Conservation (phyloP, 2,113 vertebrate genomes). For the Chlorodrepanis virens region DNA sequence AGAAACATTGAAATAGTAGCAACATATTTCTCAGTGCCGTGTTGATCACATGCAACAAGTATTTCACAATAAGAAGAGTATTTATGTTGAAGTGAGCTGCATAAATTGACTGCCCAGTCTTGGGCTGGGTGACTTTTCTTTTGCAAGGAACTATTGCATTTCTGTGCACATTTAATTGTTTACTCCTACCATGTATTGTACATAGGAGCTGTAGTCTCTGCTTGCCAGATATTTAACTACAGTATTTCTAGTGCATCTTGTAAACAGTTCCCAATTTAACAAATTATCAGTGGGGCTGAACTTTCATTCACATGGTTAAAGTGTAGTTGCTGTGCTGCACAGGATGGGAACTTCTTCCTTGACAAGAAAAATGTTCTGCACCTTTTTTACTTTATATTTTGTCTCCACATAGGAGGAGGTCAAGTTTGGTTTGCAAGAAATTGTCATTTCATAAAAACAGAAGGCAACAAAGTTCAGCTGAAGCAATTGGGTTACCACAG, state of each 20-base stretch:
- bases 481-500: not conserved
- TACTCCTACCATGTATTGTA: not conserved
- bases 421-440: not conserved
- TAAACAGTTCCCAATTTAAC: not conserved
- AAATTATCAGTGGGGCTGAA: not conserved
- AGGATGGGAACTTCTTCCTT: not conserved
- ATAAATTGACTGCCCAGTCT: not conserved
- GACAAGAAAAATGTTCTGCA: not conserved
- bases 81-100: not conserved
- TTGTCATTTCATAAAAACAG: not conserved
- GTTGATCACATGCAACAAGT: not conserved
- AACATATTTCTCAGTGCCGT: not conserved
- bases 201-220: not conserved
- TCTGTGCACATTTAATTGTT: not conserved
- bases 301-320: not conserved
- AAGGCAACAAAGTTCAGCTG: not conserved
- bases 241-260: not conserved
- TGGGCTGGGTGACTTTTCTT: not conserved
- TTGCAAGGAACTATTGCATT: not conserved
- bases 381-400: not conserved
- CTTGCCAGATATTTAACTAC: not conserved
- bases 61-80: slow-evolving; percentile 15
- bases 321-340: not conserved
- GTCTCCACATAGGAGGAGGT: not conserved
- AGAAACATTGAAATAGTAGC: slow-evolving; percentile 11